Percentiles rank a stretch among this genome's conserved stretches.
phyloP scores from a whole-genome alignment of 2,888 invertebrate species.

The Cheilosia urbana region DNA sequence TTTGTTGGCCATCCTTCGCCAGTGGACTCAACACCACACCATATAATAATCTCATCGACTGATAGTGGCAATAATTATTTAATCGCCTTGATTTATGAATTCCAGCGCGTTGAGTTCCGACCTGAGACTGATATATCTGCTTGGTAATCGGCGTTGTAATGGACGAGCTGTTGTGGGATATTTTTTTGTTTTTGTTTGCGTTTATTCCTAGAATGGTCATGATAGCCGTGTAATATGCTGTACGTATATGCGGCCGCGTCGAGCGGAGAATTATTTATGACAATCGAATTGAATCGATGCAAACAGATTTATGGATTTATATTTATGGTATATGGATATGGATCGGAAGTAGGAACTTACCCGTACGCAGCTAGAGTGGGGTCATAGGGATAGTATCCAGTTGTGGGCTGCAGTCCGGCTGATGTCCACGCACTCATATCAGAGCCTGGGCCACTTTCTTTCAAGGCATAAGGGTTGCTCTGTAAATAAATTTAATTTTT shows the following conservation, averaged over 20 bases:
- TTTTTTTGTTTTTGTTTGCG: neutral
- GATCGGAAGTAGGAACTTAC: too few species aligned
- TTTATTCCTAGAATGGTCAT: slow-evolving; percentile 16
- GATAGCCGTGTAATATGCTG: slow-evolving; percentile 51
- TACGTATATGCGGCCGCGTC: slow-evolving; percentile 1
- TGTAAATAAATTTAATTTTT: slow-evolving; percentile 84
- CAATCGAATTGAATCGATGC: slow-evolving; percentile 62
- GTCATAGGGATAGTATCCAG: slow-evolving; percentile 89
- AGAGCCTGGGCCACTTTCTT: slow-evolving; percentile 91
- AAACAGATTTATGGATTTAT: slow-evolving; percentile 61
- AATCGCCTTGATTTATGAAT: slow-evolving; percentile 77
- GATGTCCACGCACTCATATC: slow-evolving; percentile 97
- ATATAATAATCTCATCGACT: slow-evolving; percentile 54
- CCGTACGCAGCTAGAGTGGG: too few species aligned
- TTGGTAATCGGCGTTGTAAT: slow-evolving; percentile 47
- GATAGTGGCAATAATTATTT: slow-evolving; percentile 76
- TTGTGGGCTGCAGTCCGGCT: slow-evolving; percentile 94
- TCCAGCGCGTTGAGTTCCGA: slow-evolving; percentile 52
- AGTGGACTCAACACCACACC: slow-evolving; percentile 2
- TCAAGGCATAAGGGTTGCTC: slow-evolving; percentile 95
- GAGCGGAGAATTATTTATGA: slow-evolving; percentile 56
- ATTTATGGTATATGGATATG: slow-evolving; percentile 12
- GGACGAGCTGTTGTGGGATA: slow-evolving; percentile 25
- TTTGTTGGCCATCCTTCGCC: slow-evolving; percentile 19
- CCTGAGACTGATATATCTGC: slow-evolving; percentile 50